Evolutionary conservation across 2,888 invertebrate species (phyloP).

Genomic region (Oxyteleia sp.): DNA sequence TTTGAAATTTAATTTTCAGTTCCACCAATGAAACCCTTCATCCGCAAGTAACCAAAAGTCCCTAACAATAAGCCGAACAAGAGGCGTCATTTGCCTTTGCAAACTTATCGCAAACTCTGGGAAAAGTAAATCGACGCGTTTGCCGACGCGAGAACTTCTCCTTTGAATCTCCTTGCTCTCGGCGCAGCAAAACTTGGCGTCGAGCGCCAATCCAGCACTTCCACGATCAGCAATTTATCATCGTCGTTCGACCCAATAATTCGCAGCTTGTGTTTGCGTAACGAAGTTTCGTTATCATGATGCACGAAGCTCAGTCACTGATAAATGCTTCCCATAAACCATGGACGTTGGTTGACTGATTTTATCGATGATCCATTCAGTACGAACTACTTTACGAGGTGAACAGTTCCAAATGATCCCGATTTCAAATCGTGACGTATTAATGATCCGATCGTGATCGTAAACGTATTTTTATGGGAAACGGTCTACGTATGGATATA

Average conservation of each 20-base stretch:
- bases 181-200: conserved; percentile 20
- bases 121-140: too few species aligned
- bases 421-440: conserved; percentile 20
- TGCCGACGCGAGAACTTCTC: conserved; percentile 17
- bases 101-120: neutral
- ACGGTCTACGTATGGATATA: neutral
- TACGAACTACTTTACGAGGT: neutral
- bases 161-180: conserved; percentile 26
- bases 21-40: neutral
- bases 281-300: conserved; percentile 57
- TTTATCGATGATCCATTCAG: conserved; percentile 7
- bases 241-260: conserved; percentile 22
- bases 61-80: neutral
- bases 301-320: conserved; percentile 36
- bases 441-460: neutral
- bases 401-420: conserved; percentile 9
- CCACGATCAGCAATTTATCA: conserved; percentile 57
- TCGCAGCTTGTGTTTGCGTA: conserved; percentile 42
- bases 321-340: conserved; percentile 3
- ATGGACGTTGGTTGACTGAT: conserved; percentile 4
- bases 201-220: neutral
- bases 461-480: neutral
- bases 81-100: neutral
- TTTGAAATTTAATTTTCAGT: neutral
- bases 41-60: neutral